Conservation (phyloP, 2,113 vertebrate genomes). For the Platanista minor region DNA sequence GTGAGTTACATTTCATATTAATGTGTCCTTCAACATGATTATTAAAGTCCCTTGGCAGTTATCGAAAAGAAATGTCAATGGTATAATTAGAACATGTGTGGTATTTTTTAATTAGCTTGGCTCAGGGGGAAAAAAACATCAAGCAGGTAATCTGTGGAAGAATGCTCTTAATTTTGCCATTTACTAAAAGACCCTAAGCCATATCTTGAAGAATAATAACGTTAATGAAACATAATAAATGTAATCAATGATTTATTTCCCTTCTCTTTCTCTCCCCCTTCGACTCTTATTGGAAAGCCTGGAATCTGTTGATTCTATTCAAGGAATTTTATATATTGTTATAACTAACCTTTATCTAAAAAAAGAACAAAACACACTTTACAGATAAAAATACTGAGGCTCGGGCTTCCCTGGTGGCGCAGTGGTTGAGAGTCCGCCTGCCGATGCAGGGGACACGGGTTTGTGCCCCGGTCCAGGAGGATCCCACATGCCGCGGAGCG, state of each 20-base stretch:
- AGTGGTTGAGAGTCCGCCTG: too few species aligned
- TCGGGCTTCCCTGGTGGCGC: too few species aligned
- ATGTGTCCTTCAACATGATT: not conserved
- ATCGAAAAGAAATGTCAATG: conserved; percentile 34
- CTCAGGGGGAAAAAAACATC: not conserved
- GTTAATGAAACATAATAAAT: not conserved
- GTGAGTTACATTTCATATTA: not conserved
- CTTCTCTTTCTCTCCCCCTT: not conserved
- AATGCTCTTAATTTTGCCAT: conserved; percentile 1
- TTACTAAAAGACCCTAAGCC: not conserved
- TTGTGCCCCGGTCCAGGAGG: too few species aligned
- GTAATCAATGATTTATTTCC: not conserved
- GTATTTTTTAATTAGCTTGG: conserved; percentile 43
- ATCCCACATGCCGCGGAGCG: too few species aligned
- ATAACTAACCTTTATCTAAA: not conserved
- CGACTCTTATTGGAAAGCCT: not conserved
- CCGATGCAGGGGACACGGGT: too few species aligned
- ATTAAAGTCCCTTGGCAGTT: not conserved
- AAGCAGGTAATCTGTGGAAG: not conserved
- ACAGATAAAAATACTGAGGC: not conserved
- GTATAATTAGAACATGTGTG: not conserved
- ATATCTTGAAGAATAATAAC: not conserved
- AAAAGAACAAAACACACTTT: not conserved
- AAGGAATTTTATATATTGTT: not conserved
- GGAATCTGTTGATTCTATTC: not conserved